These are phyloP conservation scores for Lordiphosa mommai DNA, from an alignment of 1,140 invertebrate genomes.

Conservation along the genomic window DNA sequence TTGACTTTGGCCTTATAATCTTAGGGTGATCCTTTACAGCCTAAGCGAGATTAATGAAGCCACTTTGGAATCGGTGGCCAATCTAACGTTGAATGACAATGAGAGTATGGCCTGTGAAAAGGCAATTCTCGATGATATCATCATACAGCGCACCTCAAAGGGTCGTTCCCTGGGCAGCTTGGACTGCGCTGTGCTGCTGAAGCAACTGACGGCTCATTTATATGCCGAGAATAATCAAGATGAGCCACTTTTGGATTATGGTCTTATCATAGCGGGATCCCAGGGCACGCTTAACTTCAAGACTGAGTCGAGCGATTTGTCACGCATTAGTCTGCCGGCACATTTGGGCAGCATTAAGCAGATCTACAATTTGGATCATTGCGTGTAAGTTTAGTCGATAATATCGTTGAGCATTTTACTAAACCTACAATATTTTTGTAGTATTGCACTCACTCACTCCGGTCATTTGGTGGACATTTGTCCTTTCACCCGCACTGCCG, in stretches of 20 bases:
- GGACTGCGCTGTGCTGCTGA: slow-evolving; percentile 39
- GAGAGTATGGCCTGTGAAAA: slow-evolving; percentile 45
- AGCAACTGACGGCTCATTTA: slow-evolving; percentile 1
- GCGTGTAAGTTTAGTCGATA: slow-evolving; percentile 41
- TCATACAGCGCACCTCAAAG: slow-evolving; percentile 34
- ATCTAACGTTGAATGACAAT: slow-evolving; percentile 41
- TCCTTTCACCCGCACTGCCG: slow-evolving; percentile 49
- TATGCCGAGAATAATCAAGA: slow-evolving; percentile 44
- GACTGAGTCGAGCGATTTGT: slow-evolving; percentile 22
- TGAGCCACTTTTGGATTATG: background rate
- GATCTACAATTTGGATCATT: slow-evolving; percentile 63
- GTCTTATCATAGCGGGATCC: slow-evolving; percentile 32
- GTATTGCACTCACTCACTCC: slow-evolving; percentile 58
- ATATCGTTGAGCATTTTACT: background rate
- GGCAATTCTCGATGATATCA: slow-evolving; percentile 52
- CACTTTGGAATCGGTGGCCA: slow-evolving; percentile 35
- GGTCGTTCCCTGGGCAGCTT: slow-evolving; percentile 28
- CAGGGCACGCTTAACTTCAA: slow-evolving; percentile 34
- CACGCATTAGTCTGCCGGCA: slow-evolving; percentile 37
- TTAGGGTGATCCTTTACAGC: slow-evolving; percentile 13
- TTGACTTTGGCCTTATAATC: background rate
- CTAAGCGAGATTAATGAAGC: slow-evolving; percentile 65
- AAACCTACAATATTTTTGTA: background rate
- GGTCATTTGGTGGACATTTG: slow-evolving; percentile 70
- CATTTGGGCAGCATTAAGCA: slow-evolving; percentile 49